Conservation (phyloP, 1,140 invertebrate species). For the Coenobita brevimanus region DNA sequence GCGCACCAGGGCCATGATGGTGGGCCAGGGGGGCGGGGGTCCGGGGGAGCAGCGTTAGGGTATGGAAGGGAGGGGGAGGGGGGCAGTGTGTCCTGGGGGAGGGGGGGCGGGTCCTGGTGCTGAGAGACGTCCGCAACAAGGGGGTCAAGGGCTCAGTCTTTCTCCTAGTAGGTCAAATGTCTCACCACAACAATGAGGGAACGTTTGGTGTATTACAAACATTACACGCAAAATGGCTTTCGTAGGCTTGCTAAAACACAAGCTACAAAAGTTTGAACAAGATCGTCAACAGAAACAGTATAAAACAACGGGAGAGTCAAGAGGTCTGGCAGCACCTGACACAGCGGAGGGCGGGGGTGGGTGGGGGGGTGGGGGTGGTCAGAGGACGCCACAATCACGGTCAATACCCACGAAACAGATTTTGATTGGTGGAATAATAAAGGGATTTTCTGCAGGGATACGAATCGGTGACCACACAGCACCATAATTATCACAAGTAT, state of each 20-base stretch:
- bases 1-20: not conserved
- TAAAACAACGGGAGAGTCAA: not conserved
- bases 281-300: not conserved
- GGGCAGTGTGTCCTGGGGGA: too few relatives aligned
- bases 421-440: conserved; percentile 40
- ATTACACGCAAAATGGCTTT: not conserved
- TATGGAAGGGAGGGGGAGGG: conserved; percentile 12
- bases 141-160: not conserved
- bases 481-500: conserved; percentile 63
- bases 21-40: conserved; percentile 42
- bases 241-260: conserved; percentile 38
- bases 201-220: not conserved
- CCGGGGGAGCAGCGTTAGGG: conserved; percentile 34
- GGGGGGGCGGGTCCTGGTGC: not conserved
- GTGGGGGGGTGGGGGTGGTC: not conserved
- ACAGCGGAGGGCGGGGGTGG: not conserved
- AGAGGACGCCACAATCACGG: conserved; percentile 11
- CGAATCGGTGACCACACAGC: conserved; percentile 40
- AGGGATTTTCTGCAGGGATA: conserved; percentile 6
- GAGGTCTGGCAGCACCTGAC: not conserved
- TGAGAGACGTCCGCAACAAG: conserved; percentile 6
- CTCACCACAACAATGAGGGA: not conserved
- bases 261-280: conserved; percentile 2
- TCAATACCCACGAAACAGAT: conserved; percentile 32
- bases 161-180: not conserved